Conservation (phyloP, 2,113 vertebrate genomes). For the Cebidichthys violaceus region DNA sequence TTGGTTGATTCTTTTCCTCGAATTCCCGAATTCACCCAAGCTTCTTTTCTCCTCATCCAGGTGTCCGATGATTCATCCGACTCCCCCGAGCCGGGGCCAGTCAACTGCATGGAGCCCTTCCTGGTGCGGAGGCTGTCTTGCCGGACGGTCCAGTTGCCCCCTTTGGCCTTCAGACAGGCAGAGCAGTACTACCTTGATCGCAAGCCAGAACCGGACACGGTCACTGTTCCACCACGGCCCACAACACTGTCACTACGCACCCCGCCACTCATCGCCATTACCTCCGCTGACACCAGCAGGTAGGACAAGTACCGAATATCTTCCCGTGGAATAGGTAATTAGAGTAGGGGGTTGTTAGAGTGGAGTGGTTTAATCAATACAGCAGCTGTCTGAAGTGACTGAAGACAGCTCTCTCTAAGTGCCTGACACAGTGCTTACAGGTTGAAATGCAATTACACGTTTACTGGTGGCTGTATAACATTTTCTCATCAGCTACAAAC, state of each 20-base stretch:
- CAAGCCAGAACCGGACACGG: constrained; percentile 84
- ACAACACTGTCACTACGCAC: constrained; percentile 90
- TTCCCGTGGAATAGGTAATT: constrained; percentile 27
- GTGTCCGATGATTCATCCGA: constrained; percentile 88
- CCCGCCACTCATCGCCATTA: constrained; percentile 94
- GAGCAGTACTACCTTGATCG: constrained; percentile 92
- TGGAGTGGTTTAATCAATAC: constrained; percentile 29
- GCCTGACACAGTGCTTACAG: constrained; percentile 9
- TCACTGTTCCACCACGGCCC: constrained; percentile 85
- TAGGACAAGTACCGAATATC: constrained; percentile 71
- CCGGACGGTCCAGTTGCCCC: constrained; percentile 91
- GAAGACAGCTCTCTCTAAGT: not conserved
- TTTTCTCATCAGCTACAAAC: not conserved
- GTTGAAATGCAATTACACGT: constrained; percentile 5
- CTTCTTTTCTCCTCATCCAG: constrained; percentile 69
- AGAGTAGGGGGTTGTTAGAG: not conserved
- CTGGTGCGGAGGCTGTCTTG: constrained; percentile 91
- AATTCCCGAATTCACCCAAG: not conserved
- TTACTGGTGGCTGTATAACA: not conserved
- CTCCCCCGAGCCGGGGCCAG: constrained; percentile 84
- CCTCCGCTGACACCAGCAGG: constrained; percentile 92
- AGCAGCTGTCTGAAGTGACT: constrained; percentile 8
- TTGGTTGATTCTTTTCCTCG: not conserved
- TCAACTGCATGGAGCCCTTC: constrained; percentile 89
- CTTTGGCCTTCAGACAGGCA: constrained; percentile 92